Evolutionary conservation across 1,140 invertebrate species (phyloP).

Genomic region (Hylaeus volcanicus): DNA sequence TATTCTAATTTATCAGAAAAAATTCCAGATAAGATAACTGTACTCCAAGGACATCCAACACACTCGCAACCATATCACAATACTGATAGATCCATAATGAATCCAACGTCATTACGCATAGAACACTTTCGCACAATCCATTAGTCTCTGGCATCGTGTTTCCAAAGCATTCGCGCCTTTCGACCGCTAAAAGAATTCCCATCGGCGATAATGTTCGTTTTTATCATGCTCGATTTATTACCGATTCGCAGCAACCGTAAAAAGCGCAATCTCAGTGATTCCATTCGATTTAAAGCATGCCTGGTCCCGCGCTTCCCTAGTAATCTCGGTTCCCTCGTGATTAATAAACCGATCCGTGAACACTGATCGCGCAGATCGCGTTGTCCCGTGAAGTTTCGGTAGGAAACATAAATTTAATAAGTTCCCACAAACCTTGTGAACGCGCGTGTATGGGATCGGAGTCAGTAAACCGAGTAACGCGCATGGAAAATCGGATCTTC

Average conservation of each 20-base stretch:
- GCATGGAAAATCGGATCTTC: constrained; percentile 23
- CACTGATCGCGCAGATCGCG: not conserved
- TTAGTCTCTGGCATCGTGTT: not conserved
- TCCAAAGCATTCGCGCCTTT: not conserved
- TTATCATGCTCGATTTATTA: not conserved
- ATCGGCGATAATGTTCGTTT: not conserved
- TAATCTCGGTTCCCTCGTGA: not conserved
- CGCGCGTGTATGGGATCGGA: not conserved
- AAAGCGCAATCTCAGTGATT: not conserved
- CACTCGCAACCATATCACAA: too few relatives aligned
- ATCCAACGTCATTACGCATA: too few relatives aligned
- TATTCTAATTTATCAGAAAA: too few relatives aligned
- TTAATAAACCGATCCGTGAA: not conserved
- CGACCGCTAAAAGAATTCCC: not conserved
- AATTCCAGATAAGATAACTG: too few relatives aligned
- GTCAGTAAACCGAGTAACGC: not conserved
- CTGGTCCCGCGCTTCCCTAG: not conserved
- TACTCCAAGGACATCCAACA: too few relatives aligned
- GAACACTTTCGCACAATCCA: too few relatives aligned
- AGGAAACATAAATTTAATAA: constrained; percentile 1
- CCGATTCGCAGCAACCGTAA: not conserved
- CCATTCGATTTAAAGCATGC: not conserved
- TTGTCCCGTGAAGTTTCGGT: not conserved
- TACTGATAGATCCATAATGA: too few relatives aligned
- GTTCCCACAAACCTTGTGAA: not conserved